These are phyloP conservation scores for Furcula furcula DNA, from an alignment of 2,888 invertebrate species.

Conservation along the genomic window DNA sequence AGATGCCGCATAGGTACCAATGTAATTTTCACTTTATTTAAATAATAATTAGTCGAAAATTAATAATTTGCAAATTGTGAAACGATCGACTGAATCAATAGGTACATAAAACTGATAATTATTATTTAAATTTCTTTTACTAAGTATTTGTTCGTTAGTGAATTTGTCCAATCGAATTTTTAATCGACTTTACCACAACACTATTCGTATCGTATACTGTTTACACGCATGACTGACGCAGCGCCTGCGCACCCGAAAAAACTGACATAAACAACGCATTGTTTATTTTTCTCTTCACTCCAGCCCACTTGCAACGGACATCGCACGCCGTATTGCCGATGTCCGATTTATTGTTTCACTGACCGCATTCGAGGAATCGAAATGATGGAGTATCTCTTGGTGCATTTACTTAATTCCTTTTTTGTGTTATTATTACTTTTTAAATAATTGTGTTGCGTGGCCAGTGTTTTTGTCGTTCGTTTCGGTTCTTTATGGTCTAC, in stretches of 20 bases:
- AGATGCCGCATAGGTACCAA: too few relatives aligned
- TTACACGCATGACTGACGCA: slow-evolving; percentile 53
- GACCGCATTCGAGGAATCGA: slow-evolving; percentile 43
- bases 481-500: too few relatives aligned
- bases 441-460: slow-evolving; percentile 17
- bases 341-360: slow-evolving; percentile 50
- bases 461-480: too few relatives aligned
- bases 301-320: slow-evolving; percentile 30
- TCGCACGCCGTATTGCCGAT: slow-evolving; percentile 31
- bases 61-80: too few relatives aligned
- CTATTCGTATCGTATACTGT: slow-evolving; percentile 7
- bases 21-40: too few relatives aligned
- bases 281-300: slow-evolving; percentile 38
- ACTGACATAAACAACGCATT: slow-evolving; percentile 29
- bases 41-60: too few relatives aligned
- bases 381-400: slow-evolving; percentile 23
- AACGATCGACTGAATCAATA: too few relatives aligned
- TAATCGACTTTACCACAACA: slow-evolving; percentile 8
- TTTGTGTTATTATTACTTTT: slow-evolving; percentile 26
- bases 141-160: too few relatives aligned
- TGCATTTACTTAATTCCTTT: slow-evolving; percentile 18
- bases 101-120: too few relatives aligned
- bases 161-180: too few relatives aligned
- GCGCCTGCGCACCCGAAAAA: slow-evolving; percentile 41
- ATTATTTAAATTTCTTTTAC: too few relatives aligned